Evolutionary conservation across 2,797 vertebrate species (phyloP).

Genomic region (Pitangus sulphuratus): DNA sequence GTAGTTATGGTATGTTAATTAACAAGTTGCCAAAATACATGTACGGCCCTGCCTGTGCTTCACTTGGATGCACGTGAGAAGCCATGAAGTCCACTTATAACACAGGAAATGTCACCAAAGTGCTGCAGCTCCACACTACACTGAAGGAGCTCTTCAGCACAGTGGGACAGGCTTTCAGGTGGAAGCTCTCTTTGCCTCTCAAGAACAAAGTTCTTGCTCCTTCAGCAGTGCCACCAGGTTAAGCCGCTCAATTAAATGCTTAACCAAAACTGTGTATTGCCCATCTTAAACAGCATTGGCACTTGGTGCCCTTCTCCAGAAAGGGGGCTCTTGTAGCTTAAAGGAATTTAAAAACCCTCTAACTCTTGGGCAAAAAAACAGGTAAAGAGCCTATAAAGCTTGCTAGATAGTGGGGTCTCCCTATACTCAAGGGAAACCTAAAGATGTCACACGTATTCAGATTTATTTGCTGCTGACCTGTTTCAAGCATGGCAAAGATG

Average conservation of each 20-base stretch:
- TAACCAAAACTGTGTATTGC: fast-evolving
- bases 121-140: neutral
- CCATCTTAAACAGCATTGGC: neutral
- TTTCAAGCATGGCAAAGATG: neutral
- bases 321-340: neutral
- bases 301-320: neutral
- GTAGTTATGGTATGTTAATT: conserved; percentile 17
- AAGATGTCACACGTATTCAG: neutral
- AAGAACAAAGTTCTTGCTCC: neutral
- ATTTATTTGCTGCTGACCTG: neutral
- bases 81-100: neutral
- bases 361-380: neutral
- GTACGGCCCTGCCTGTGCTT: neutral
- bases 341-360: neutral
- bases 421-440: neutral
- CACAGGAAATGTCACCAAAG: neutral
- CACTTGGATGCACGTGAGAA: neutral
- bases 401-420: neutral
- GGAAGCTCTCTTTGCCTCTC: neutral
- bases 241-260: neutral
- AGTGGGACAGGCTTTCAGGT: neutral
- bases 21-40: neutral
- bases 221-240: neutral
- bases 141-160: neutral
- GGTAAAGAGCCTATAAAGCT: neutral